phyloP scores from a whole-genome alignment of 1,140 invertebrate species.

The Calephelis virginiensis region DNA sequence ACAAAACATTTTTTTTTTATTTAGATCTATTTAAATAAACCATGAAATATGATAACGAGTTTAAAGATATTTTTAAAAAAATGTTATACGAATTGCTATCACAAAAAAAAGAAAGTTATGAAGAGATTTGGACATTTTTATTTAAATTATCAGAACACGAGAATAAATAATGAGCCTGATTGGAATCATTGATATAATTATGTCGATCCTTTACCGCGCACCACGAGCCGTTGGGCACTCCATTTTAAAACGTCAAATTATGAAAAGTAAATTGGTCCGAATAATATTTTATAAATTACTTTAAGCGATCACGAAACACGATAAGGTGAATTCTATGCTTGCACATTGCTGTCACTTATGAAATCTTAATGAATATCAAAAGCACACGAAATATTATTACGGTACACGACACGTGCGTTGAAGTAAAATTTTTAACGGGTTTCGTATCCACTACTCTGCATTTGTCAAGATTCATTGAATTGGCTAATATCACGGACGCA shows the following conservation, averaged over 20 bases:
- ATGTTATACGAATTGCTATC: too few relatives aligned
- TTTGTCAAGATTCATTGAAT: conserved; percentile 50
- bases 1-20: too few relatives aligned
- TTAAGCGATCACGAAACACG: conserved; percentile 7
- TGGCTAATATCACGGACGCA: conserved; percentile 47
- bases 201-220: neutral
- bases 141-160: neutral
- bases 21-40: too few relatives aligned
- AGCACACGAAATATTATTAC: conserved; percentile 35
- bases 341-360: conserved; percentile 21
- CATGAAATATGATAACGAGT: too few relatives aligned
- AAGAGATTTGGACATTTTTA: too few relatives aligned
- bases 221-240: neutral
- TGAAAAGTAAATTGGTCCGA: conserved; percentile 10
- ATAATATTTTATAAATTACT: conserved; percentile 13
- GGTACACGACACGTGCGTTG: conserved; percentile 30
- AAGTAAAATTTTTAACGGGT: conserved; percentile 36
- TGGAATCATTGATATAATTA: conserved; percentile 13
- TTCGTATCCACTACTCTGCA: conserved; percentile 35
- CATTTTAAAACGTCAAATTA: conserved; percentile 9
- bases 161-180: neutral
- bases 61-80: too few relatives aligned
- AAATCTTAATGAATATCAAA: conserved; percentile 24
- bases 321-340: conserved; percentile 12
- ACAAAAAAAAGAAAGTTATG: too few relatives aligned